Conservation (phyloP, 2,797 vertebrate species). For the Tenualosa thibaudeaui region DNA sequence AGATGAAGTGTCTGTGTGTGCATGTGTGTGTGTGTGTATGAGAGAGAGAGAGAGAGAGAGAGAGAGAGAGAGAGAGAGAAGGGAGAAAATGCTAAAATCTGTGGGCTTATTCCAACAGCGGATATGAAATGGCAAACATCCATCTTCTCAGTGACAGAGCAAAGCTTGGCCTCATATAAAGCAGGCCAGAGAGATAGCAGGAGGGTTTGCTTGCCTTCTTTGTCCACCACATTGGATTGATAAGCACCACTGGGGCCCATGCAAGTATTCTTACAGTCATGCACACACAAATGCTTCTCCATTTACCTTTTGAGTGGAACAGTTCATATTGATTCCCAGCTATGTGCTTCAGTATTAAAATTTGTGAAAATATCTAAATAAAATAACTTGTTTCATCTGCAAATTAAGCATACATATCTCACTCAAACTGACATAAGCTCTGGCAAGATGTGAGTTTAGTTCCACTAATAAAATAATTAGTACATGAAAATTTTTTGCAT, state of each 20-base stretch:
- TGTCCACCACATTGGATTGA: constrained; percentile 10
- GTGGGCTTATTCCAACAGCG: constrained; percentile 30
- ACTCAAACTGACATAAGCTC: neutral
- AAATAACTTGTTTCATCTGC: too few relatives aligned
- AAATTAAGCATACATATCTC: neutral
- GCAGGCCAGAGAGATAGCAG: constrained; percentile 14
- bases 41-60: constrained; percentile 4
- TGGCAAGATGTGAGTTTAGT: neutral
- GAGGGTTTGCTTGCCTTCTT: neutral
- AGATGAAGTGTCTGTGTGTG: neutral
- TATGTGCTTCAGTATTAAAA: neutral
- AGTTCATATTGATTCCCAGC: neutral
- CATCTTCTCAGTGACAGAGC: constrained; percentile 39
- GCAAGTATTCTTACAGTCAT: neutral
- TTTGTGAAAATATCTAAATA: neutral
- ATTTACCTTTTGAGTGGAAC: neutral
- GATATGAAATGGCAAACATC: constrained; percentile 41
- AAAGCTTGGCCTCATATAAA: constrained; percentile 34
- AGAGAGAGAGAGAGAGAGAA: neutral
- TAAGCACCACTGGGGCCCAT: neutral
- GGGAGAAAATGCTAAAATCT: neutral
- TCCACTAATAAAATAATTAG: neutral
- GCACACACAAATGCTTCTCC: neutral
- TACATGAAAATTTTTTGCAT: too few relatives aligned
- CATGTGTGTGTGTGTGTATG: too few relatives aligned